Evolutionary conservation across 2,888 invertebrate genomes (phyloP), one percentile per base, ranked within the genome.

Genomic region (Sarcophaga subvicina): DNA sequence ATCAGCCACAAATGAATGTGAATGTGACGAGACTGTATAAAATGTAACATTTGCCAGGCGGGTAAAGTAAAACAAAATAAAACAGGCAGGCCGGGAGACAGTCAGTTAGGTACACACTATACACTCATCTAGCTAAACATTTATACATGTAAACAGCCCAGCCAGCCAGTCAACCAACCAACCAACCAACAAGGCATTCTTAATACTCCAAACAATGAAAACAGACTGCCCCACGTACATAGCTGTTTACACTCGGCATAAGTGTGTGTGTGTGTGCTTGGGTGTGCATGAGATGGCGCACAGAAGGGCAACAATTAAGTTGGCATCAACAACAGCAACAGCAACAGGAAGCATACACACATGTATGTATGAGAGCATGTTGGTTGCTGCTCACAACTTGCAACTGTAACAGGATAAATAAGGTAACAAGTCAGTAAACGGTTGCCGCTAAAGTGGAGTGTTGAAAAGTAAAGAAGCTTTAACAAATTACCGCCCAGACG

Each of bases 381-480:
- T 59, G n/a, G 70, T 71, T 71, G 54, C 37, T 72, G 60, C 20
- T 22, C 45, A 71, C 63, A 83, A 12, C 79, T 66, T 22, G 66
- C 79, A 70, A 83, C 78, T 75, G 73, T 77, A 83, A 71, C 71
- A 79, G 81, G 83, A 87, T 75, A 87, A 84, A 87, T 81, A 84
- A 85, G 69, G 80, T 85, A 77, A 85, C 75, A 87, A 88, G 83
- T 85, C 77, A 25, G 86, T 86, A 80, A 83, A 85, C 82, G 77
- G 76, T 87, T 83, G 79, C 83, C 78, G 80, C 86, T 88, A 85
- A 84, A 84, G 75, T 75, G 80, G 91, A 91, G 92, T 92, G 92
- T 92, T 92, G 92, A 92, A 92, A 92, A 92, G 92, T 92, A 91
- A 91, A 91, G 92, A 92, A 92, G 92, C 91, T 90, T 91, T 91